Base-by-base conservation (phyloP, 2,797 vertebrate genomes). In the Heliangelus exortis region DNA sequence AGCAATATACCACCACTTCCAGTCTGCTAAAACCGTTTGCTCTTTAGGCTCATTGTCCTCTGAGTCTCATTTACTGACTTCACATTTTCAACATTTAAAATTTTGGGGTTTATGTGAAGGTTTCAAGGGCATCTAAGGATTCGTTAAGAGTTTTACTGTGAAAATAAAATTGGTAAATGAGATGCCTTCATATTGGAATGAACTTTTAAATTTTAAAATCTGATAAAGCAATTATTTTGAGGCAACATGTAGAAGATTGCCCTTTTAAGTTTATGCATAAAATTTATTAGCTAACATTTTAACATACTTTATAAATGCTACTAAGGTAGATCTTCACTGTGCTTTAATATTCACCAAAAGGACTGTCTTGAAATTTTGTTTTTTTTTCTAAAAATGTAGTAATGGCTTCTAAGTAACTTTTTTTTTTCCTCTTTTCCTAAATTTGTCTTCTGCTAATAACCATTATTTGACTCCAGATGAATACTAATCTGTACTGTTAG, bases 31-130 rank as follows among this genome's bases (percentile, higher is more conserved):
- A 92, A 54, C 2, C 17, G 22, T 28, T 76, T 54, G 28, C 23
- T 36, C 16, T 58, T 82, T 45, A 76, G 25, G 15, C 8, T 31
- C 15, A 21, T 88, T 72, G 33, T 58, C 48, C 23, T 71, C 45
- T 33, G 22, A 45, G 33, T 55, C 23, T 28, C 53, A 16, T 47
- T 82, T 31, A 62, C 79, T 76, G 58, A 43, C 12, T 67, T 90
- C 54, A 65, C 21, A 34, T n/a, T 72, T 79, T 12, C 12, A 41
- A 9, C 2, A 41, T 19, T 43, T 59, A 25, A 75, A 74, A 65
- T 31, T 31, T 50, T 33, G 54, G 4, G 0, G 4, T 66, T 73
- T 63, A 25, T 12, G 0, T n/a, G 28, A 20, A 39, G 0, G 0
- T 75, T 76, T 73, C 50, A 58, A 22, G n/a, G 29, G 55, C 33